phyloP scores from a whole-genome alignment of 2,113 vertebrate species.

The Lophura nycthemera region DNA sequence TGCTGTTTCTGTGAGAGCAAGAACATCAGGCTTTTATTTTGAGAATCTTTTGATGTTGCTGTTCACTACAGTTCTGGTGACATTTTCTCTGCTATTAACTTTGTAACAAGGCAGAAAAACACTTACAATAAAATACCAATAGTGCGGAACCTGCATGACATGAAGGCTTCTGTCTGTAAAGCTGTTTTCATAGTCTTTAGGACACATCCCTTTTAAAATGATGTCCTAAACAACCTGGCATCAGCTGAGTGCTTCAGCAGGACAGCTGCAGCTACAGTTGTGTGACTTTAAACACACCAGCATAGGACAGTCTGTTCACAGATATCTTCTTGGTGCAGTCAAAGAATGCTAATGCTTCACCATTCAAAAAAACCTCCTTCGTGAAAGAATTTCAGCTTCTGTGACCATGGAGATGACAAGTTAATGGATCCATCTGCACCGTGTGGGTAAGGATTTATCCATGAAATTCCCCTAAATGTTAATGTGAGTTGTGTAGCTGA shows the following conservation, averaged over 20 bases:
- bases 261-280: background rate
- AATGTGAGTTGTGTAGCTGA: constrained; percentile 3
- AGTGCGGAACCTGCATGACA: background rate
- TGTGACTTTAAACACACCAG: background rate
- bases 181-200: background rate
- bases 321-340: background rate
- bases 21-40: background rate
- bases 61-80: background rate
- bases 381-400: background rate
- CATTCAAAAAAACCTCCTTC: background rate
- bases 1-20: background rate
- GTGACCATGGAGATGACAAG: background rate
- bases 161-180: background rate
- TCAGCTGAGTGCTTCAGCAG: background rate
- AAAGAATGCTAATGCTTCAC: background rate
- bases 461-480: background rate
- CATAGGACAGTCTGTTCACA: no score
- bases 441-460: constrained; percentile 3
- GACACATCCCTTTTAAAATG: background rate
- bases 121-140: background rate
- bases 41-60: background rate
- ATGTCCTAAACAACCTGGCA: background rate
- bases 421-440: background rate
- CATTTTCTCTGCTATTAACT: background rate
- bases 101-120: background rate